Conservation (phyloP, 2,888 invertebrate species). For the Cyclophora albipunctata region DNA sequence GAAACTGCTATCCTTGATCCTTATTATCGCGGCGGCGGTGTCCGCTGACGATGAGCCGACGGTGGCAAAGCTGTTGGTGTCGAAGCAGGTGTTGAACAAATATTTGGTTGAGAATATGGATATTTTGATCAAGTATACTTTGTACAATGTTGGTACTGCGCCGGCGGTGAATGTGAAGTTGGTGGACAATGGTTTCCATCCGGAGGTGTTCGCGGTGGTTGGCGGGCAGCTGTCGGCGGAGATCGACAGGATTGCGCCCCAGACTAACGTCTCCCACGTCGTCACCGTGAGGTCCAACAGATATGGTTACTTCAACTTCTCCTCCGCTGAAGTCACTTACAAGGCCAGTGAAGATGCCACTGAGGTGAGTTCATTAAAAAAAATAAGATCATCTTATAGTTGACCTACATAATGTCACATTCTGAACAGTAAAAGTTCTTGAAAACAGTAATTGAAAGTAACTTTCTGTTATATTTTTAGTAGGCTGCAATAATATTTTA, state of each 20-base stretch:
- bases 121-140: slow-evolving; percentile 93
- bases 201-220: slow-evolving; percentile 91
- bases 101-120: slow-evolving; percentile 98
- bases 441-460: no score
- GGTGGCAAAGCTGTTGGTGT: slow-evolving; percentile 88
- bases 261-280: slow-evolving; percentile 94
- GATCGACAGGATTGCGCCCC: slow-evolving; percentile 93
- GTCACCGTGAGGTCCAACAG: slow-evolving; percentile 92
- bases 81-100: slow-evolving; percentile 96
- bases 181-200: slow-evolving; percentile 93
- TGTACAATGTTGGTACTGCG: slow-evolving; percentile 94
- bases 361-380: slow-evolving; percentile 65
- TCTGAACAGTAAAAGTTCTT: no score
- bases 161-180: slow-evolving; percentile 93
- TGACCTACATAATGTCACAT: no score
- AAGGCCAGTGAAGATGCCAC: slow-evolving; percentile 87
- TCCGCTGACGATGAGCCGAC: slow-evolving; percentile 81
- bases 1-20: slow-evolving; percentile 59
- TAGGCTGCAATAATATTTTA: no score
- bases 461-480: no score
- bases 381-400: no score
- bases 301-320: slow-evolving; percentile 97
- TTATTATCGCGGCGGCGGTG: slow-evolving; percentile 61
- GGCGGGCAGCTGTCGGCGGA: slow-evolving; percentile 88
- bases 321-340: slow-evolving; percentile 94